A percentile compares a stretch with the other conserved stretches of the same genome.
Conservation (phyloP, 2,797 vertebrate species). For the Propithecus deckenii region DNA sequence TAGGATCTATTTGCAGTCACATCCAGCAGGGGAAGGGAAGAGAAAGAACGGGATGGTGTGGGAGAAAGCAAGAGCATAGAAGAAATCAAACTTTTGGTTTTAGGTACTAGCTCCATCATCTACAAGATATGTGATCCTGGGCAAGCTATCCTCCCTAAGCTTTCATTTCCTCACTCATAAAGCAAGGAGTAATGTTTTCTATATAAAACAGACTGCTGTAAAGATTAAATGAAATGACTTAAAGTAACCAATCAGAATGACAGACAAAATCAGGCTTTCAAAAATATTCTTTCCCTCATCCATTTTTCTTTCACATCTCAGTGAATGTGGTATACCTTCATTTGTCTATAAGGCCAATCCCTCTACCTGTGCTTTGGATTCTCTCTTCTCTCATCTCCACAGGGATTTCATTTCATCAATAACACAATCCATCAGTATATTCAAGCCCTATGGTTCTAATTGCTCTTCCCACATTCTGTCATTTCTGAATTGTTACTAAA, state of each 20-base stretch:
- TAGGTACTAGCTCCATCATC: background rate
- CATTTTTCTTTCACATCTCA: background rate
- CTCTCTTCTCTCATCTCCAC: background rate
- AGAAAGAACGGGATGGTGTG: background rate
- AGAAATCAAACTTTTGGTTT: conserved; percentile 7
- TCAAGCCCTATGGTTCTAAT: background rate
- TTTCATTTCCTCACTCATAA: background rate
- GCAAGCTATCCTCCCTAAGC: background rate
- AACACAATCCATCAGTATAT: background rate
- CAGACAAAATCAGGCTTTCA: background rate
- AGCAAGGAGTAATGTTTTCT: background rate
- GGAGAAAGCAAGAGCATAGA: background rate
- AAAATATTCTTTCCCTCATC: background rate
- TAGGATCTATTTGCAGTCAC: background rate
- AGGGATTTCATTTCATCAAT: background rate
- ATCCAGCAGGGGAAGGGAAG: background rate
- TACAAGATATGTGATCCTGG: background rate
- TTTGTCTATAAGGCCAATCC: background rate
- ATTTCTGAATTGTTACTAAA: background rate
- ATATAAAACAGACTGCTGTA: background rate
- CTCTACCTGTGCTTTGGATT: background rate
- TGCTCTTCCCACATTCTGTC: background rate
- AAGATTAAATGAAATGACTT: background rate
- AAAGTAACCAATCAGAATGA: background rate
- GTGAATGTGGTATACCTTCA: background rate